Evolutionary conservation across 2,113 vertebrate species (phyloP).

Genomic region (Synodontis membranacea): DNA sequence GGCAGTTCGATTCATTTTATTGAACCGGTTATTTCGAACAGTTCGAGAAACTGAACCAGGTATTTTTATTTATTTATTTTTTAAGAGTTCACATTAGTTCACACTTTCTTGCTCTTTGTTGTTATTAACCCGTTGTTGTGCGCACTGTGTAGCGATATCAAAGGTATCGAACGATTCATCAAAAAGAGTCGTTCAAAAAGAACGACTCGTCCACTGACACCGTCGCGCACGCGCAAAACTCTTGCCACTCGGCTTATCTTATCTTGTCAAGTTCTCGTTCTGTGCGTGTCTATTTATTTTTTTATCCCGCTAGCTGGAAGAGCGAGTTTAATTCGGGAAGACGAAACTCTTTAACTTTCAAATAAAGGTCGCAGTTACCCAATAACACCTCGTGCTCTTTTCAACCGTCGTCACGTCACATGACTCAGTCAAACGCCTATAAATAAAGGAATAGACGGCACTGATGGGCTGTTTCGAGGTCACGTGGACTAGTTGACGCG

Average conservation of each 20-base stretch:
- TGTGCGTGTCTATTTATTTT: not conserved
- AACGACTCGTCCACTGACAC: too few relatives aligned
- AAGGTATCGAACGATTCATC: too few relatives aligned
- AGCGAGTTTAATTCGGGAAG: not conserved
- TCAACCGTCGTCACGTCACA: not conserved
- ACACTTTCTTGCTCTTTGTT: too few relatives aligned
- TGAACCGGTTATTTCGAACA: too few relatives aligned
- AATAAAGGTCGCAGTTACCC: not conserved
- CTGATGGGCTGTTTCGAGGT: constrained; percentile 14
- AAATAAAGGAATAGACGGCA: not conserved
- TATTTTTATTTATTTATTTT: too few relatives aligned
- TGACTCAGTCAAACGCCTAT: not conserved
- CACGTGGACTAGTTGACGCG: not conserved
- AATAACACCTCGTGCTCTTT: not conserved
- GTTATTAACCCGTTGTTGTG: too few relatives aligned
- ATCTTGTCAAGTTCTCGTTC: not conserved
- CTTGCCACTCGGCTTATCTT: not conserved
- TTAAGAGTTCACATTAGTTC: too few relatives aligned
- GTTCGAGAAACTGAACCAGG: too few relatives aligned
- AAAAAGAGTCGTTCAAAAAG: too few relatives aligned
- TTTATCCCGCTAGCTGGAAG: not conserved
- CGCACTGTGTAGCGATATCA: too few relatives aligned
- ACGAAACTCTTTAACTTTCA: not conserved
- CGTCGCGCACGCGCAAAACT: not conserved
- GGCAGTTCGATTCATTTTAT: too few relatives aligned